Evolutionary conservation across 2,888 invertebrate species (phyloP).

Genomic region (Apeira syringaria): DNA sequence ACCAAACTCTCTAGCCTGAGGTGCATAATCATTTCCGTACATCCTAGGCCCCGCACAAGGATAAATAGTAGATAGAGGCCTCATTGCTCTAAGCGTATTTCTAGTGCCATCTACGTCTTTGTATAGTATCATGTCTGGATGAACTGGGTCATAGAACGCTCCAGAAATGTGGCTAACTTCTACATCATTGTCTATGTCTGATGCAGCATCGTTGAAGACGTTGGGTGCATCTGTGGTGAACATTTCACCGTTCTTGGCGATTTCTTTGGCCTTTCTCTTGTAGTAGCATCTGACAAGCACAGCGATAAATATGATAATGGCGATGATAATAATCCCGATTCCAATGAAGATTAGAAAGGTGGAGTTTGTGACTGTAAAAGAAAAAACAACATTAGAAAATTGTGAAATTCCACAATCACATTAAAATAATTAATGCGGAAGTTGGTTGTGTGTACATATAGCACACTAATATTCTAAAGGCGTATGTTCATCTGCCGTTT

Average conservation of each 20-base stretch:
- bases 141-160: conserved; percentile 71
- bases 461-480: too few relatives aligned
- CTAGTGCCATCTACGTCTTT: conserved; percentile 63
- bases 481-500: too few relatives aligned
- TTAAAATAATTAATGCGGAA: too few relatives aligned
- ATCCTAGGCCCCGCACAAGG: conserved; percentile 68
- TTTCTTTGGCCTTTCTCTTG: conserved; percentile 43
- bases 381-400: too few relatives aligned
- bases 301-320: conserved; percentile 42
- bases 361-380: conserved; percentile 45
- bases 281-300: conserved; percentile 56
- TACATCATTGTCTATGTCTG: conserved; percentile 72
- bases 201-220: conserved; percentile 67
- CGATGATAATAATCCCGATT: conserved; percentile 43
- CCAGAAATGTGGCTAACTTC: conserved; percentile 76
- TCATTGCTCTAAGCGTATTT: conserved; percentile 71
- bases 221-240: conserved; percentile 74
- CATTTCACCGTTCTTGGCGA: conserved; percentile 72
- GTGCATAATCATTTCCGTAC: conserved; percentile 72
- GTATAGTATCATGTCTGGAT: conserved; percentile 76
- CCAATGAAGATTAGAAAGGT: conserved; percentile 51
- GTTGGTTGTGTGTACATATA: too few relatives aligned
- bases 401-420: too few relatives aligned
- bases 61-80: conserved; percentile 72
- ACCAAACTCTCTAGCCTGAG: conserved; percentile 48